Evolutionary conservation across 2,888 invertebrate genomes (phyloP), one percentile per base, ranked within the genome.

Genomic region (Steinernema hermaphroditum): DNA sequence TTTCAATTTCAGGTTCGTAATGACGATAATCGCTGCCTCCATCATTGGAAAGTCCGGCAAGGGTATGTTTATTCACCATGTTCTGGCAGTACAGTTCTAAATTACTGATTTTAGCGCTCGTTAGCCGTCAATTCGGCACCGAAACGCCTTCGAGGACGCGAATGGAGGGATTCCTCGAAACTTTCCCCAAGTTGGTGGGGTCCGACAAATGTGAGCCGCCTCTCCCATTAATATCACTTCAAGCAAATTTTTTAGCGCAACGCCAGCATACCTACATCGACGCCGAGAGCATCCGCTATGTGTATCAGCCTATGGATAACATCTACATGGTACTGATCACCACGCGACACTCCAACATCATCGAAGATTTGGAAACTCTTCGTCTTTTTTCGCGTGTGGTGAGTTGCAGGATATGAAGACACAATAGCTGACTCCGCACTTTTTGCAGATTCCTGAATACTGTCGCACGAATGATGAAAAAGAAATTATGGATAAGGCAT

Each of bases 281-380:
- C 89, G 99, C 98, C 1, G 98, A 98, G 87, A 94, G 94, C 46
- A 1, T 99, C 37, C 37, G 37, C 12, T 37, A 37, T 37, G 37
- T 37, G 12, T 37, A 99, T 88, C 98, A 99, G 87, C 97, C 98
- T 0, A 89, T 98, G 88, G 98, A 99, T 87, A 94, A 95, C 88
- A 89, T 99, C 41, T 99, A 97, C 87, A 94, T 98, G 92, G 79
- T 81, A 8, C 69, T 79, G 19, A 72, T 79, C 22, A 79, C 79
- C 2, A 79, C 79, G 2, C 96, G 96, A 88, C 94, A 96, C 75
- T 96, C 96, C 87, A 98, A 98, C 87, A 99, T 98, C 84, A 90
- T 98, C n/a, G 98, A 99, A 87, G 98, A 98, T 89, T 89, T 98
- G 87, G 98, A 99, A 89, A 98, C 98, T 0, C 89, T 98, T 50